Conservation (phyloP, 2,113 vertebrate species). For the Chrysemys picta region DNA sequence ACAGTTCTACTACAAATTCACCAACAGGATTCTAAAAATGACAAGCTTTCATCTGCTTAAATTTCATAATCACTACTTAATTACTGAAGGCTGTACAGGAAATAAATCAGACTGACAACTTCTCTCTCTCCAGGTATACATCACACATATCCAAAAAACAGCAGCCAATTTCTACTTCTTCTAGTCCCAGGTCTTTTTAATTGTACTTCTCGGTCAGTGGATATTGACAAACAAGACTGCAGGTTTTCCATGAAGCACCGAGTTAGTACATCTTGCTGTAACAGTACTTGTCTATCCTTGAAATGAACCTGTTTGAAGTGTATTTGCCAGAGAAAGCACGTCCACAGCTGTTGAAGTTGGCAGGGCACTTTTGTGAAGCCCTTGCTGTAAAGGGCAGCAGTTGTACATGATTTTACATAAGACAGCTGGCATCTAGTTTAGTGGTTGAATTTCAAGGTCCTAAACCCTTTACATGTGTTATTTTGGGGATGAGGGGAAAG, state of each 20-base stretch:
- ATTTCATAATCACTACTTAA: slow-evolving; percentile 1
- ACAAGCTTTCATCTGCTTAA: not conserved
- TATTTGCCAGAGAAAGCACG: rapidly evolving
- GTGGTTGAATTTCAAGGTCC: not conserved
- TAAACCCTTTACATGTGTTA: not conserved
- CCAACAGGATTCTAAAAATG: slow-evolving; percentile 64
- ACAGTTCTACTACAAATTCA: slow-evolving; percentile 54
- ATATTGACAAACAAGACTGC: not conserved
- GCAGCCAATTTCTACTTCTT: not conserved
- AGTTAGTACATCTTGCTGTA: not conserved
- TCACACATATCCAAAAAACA: not conserved
- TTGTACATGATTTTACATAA: not conserved
- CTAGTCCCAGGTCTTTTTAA: rapidly evolving
- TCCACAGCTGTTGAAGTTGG: rapidly evolving
- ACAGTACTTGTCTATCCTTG: not conserved
- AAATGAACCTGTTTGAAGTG: not conserved
- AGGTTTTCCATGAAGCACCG: not conserved
- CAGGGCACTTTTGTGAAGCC: not conserved
- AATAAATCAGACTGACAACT: rapidly evolving
- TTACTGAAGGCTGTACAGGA: rapidly evolving
- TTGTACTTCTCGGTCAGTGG: not conserved
- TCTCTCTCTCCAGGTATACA: not conserved
- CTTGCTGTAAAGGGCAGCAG: not conserved
- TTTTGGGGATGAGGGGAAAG: not conserved
- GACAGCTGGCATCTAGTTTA: not conserved